These are phyloP conservation scores for Patella vulgata DNA, from an alignment of 1,140 invertebrate genomes.

Conservation along the genomic window DNA sequence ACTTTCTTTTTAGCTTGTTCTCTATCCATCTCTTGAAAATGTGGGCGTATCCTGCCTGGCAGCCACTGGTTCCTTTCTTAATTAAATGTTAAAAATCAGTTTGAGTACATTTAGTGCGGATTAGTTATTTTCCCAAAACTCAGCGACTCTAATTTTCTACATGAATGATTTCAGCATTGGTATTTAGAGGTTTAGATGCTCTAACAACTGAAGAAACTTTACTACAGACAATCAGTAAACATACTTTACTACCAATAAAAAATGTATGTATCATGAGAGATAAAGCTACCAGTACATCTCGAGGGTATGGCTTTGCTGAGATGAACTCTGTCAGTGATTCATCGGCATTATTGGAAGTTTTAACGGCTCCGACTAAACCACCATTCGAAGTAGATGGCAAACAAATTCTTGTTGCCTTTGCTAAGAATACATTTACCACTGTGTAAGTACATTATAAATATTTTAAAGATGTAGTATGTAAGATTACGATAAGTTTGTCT, in stretches of 20 bases:
- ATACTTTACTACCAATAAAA: conserved; percentile 74
- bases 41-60: no score
- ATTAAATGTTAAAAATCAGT: no score
- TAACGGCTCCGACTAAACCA: conserved; percentile 41
- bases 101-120: background rate
- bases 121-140: background rate
- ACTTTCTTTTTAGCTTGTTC: no score
- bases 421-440: conserved; percentile 66
- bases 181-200: conserved; percentile 86
- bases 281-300: conserved; percentile 80
- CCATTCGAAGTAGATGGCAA: conserved; percentile 67
- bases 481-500: no score
- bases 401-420: conserved; percentile 62
- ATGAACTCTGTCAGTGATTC: conserved; percentile 86
- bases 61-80: no score
- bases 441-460: conserved; percentile 48
- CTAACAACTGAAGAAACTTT: conserved; percentile 87
- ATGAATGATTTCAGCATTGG: conserved; percentile 72
- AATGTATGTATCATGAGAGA: conserved; percentile 86
- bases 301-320: conserved; percentile 56
- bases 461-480: no score
- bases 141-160: background rate
- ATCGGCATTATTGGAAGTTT: conserved; percentile 71
- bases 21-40: no score
- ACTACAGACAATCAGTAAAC: conserved; percentile 73